Evolutionary conservation across 2,888 invertebrate species (phyloP), one percentile per base, ranked within the genome.

Genomic region (Salpingus planirostris): DNA sequence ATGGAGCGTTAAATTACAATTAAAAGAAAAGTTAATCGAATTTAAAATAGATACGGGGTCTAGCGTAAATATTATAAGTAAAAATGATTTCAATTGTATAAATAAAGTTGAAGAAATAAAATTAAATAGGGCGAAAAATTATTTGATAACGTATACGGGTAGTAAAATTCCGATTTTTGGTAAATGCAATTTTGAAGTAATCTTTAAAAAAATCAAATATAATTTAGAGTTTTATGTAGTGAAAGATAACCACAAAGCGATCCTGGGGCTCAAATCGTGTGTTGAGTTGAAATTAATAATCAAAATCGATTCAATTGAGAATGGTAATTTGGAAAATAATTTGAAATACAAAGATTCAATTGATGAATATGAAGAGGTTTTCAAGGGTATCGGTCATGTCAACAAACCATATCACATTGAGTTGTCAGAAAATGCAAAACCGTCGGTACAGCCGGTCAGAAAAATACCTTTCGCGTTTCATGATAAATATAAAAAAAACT

Each of bases 41-140:
- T 36, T 27, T 2, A 40, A 33, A 22, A 24, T 39, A 2, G 36
- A 39, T 21, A 22, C 36, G 2, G 33, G 36, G 2, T 29, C 33
- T 1, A 12, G 21, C n/a, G 29, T 10, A 2, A 40, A 40, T 13
- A 13, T 38, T 4, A 21, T 40, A 2, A 27, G 11, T 10, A 13
- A 21, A 11, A 2, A 21, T 2, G 18, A 28, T n/a, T 28, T 28
- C 6, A 28, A 28, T 2, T n/a, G 21, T 18, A 28, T 28, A n/a
- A 28, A 2, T 11, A 28, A 5, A 7, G 6, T 22, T 11, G 21
- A 7, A 11, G 5, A 7, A 28, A 7, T 6, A 10, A 7, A 3
- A 25, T 4, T 25, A 13, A 30, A 27, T 27, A 11, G 15, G 14
- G 21, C 14, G n/a, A n/a, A 29, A 31, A 25, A 24, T 11, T 27